A percentile compares a stretch with the other conserved stretches of the same genome.
Evolutionary conservation across 2,888 invertebrate genomes (phyloP).

Genomic region (Monoplex corrugatus): DNA sequence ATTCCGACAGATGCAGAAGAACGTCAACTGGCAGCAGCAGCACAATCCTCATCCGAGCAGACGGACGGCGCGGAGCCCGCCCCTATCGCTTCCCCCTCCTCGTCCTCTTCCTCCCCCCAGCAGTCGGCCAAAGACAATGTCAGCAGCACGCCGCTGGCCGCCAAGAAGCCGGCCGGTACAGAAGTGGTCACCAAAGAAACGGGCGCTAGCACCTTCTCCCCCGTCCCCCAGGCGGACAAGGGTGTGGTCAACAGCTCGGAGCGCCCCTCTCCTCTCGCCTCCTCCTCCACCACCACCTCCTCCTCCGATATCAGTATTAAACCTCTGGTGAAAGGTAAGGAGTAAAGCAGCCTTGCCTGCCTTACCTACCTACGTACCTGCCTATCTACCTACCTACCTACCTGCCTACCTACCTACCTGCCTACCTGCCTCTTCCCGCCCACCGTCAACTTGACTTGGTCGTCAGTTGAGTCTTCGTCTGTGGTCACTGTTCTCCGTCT

Average conservation of each 20-base stretch:
- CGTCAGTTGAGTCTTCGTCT: background rate
- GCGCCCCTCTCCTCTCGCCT: no score
- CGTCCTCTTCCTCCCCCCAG: background rate
- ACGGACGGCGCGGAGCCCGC: background rate
- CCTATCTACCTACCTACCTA: background rate
- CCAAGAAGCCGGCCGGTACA: background rate
- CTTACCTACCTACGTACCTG: no score
- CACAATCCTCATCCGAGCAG: background rate
- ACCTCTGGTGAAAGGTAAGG: conserved; percentile 56
- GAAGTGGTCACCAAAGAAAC: background rate
- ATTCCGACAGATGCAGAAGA: conserved; percentile 48
- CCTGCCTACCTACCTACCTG: background rate
- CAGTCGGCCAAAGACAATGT: background rate
- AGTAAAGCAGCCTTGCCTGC: no score
- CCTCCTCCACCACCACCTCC: background rate
- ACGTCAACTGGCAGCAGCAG: conserved; percentile 43
- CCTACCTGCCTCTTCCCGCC: background rate
- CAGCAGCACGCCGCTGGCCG: background rate
- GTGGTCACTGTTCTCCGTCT: background rate
- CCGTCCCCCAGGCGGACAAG: background rate
- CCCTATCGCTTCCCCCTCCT: background rate
- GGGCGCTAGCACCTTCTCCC: conserved; percentile 6
- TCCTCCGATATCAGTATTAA: conserved; percentile 55
- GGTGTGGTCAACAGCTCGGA: conserved; percentile 27
- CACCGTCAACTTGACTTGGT: background rate